These are phyloP conservation scores for Keiferia lycopersicella DNA, from an alignment of 2,888 invertebrate species.

Conservation along the genomic window DNA sequence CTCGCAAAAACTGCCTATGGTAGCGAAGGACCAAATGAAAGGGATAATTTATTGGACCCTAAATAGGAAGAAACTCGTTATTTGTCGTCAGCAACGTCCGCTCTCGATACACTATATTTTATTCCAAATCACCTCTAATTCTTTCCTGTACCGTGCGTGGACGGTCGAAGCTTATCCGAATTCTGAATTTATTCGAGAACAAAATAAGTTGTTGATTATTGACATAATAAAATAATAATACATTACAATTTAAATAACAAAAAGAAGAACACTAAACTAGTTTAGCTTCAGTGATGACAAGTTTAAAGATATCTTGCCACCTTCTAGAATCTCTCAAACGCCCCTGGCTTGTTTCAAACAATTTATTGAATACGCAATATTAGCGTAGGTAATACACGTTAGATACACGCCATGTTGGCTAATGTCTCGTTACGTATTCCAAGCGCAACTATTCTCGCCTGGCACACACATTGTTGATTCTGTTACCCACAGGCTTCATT, in stretches of 20 bases:
- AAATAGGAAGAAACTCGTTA: constrained; percentile 63
- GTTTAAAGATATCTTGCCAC: too few species aligned
- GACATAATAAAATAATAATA: too few species aligned
- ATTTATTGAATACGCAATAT: constrained; percentile 46
- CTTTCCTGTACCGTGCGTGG: constrained; percentile 40
- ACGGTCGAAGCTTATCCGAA: background rate
- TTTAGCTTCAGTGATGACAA: too few species aligned
- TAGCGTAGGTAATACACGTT: constrained; percentile 65
- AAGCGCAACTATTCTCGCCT: constrained; percentile 68
- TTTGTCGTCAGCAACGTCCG: constrained; percentile 63
- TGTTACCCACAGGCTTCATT: constrained; percentile 55
- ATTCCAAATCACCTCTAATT: constrained; percentile 66
- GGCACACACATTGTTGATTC: constrained; percentile 49
- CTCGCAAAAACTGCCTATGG: constrained; percentile 17
- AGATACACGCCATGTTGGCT: constrained; percentile 55
- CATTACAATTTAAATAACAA: too few species aligned
- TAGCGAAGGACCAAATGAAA: constrained; percentile 49
- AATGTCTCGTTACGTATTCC: constrained; percentile 74
- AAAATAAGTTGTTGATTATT: too few species aligned
- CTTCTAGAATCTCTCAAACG: background rate
- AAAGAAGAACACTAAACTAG: too few species aligned
- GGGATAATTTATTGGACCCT: constrained; percentile 52
- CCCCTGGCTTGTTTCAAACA: background rate
- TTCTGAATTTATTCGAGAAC: background rate
- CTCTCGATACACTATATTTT: constrained; percentile 61